These are phyloP conservation scores for Pollenia angustigena DNA, from an alignment of 2,888 invertebrate genomes.

Conservation along the genomic window DNA sequence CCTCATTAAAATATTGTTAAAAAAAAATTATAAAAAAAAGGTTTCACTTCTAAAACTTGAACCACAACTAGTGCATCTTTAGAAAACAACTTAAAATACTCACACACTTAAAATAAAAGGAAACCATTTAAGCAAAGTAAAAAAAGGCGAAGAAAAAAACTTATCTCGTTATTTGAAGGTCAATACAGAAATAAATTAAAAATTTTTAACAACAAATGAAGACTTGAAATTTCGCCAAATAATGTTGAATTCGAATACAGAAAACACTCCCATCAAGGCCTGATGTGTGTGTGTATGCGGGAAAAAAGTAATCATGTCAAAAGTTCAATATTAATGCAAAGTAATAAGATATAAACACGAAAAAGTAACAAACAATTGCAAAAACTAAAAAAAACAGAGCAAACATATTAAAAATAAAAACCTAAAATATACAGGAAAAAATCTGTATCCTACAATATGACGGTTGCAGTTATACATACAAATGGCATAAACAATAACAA, in stretches of 20 bases:
- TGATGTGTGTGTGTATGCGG: not conserved
- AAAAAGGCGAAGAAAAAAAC: conserved; percentile 41
- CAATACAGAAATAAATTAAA: conserved; percentile 56
- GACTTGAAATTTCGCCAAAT: conserved; percentile 53
- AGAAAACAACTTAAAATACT: conserved; percentile 18
- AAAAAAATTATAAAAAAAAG: conserved; percentile 43
- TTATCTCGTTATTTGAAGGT: conserved; percentile 48
- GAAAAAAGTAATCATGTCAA: conserved; percentile 59
- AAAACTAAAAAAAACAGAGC: conserved; percentile 22
- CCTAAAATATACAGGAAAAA: conserved; percentile 34
- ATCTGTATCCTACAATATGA: conserved; percentile 63
- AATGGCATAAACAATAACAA: conserved; percentile 68
- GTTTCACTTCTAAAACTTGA: conserved; percentile 44
- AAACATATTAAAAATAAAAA: not conserved
- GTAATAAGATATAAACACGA: conserved; percentile 65
- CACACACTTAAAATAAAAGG: not conserved
- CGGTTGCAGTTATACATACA: conserved; percentile 67
- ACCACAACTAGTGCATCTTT: conserved; percentile 15
- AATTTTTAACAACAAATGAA: conserved; percentile 23
- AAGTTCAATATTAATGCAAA: conserved; percentile 66
- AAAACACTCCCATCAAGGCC: not conserved
- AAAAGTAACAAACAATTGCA: conserved; percentile 50
- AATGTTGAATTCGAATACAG: conserved; percentile 6
- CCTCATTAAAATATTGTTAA: conserved; percentile 59
- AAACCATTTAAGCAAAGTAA: conserved; percentile 23